Evolutionary conservation across 2,797 vertebrate species (phyloP), one percentile per base, ranked within the genome.

Genomic region (Bradypus variegatus): DNA sequence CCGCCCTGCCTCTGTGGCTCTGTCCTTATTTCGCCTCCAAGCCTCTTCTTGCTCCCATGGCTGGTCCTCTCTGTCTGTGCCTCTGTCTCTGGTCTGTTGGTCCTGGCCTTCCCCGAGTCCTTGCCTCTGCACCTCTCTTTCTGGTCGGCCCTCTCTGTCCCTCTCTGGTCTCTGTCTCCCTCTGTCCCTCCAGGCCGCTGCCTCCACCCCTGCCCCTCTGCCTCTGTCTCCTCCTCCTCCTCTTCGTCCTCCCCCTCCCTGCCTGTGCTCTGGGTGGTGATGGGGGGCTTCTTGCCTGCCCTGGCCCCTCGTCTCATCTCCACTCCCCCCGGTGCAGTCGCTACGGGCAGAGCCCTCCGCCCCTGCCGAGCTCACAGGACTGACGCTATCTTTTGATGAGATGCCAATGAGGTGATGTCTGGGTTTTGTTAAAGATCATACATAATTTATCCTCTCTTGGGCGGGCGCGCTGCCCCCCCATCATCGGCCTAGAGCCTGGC

Each of bases 361-460:
- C 4, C 9, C 11, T 21, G 25, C 23, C 64, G 10, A 16, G 48
- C 38, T 58, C 72, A 48, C 86, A 33, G 85, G 60, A 62, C 88
- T 36, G 87, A 58, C 0, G 33, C 78, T 93, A 60, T 58, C 92
- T 93, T 94, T 89, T 94, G 93, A 91, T 94, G 94, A 94, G 93
- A 94, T 3, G 58, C 91, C 89, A 89, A 19, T 94, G 96, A 95
- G 94, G 88, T 91, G 93, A 94, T 91, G 93, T 95, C 96, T 95
- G 94, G 93, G 80, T 91, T 95, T 94, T 91, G 94, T 93, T 94
- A 95, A 95, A 94, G 93, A 94, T 95, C 91, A 88, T 95, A 94
- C 96, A 92, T 95, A 84, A 96, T 95, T 92, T 92, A 95, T 91
- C 19, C 27, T 91, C 29, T 79, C 88, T 83, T 29, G 79, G 84